Conservation (phyloP, 2,113 vertebrate species). For the Neolamprologus tretocephalus region DNA sequence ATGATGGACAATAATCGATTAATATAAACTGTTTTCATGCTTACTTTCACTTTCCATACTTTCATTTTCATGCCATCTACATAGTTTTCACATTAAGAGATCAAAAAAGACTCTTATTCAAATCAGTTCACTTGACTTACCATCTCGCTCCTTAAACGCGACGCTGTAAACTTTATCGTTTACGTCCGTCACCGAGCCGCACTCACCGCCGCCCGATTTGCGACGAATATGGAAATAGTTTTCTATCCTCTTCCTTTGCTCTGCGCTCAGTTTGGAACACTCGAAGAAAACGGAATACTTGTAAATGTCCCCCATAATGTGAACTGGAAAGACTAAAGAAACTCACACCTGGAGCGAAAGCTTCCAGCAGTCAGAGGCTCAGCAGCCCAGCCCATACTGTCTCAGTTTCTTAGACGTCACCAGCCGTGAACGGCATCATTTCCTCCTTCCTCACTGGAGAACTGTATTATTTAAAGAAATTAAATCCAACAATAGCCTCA, state of each 20-base stretch:
- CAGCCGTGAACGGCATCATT: not conserved
- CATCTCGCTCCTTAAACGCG: conserved; percentile 11
- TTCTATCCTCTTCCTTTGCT: not conserved
- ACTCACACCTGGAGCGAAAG: not conserved
- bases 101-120: accelerated
- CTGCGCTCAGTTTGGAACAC: not conserved
- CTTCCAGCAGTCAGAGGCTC: not conserved
- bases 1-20: not conserved
- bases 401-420: accelerated
- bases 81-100: not conserved
- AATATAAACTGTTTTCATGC: too few species aligned
- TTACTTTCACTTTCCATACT: not conserved
- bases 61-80: not conserved
- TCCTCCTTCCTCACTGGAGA: not conserved
- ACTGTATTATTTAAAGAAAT: not conserved
- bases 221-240: conserved; percentile 20
- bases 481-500: not conserved
- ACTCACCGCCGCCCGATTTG: conserved; percentile 54
- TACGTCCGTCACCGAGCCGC: not conserved
- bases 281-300: conserved; percentile 24
- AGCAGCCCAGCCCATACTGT: accelerated
- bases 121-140: not conserved
- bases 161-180: conserved; percentile 1
- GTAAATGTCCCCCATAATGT: not conserved
- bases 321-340: not conserved